These are phyloP conservation scores for Enhydra lutris DNA, from an alignment of 2,113 vertebrate genomes.

Conservation along the genomic window DNA sequence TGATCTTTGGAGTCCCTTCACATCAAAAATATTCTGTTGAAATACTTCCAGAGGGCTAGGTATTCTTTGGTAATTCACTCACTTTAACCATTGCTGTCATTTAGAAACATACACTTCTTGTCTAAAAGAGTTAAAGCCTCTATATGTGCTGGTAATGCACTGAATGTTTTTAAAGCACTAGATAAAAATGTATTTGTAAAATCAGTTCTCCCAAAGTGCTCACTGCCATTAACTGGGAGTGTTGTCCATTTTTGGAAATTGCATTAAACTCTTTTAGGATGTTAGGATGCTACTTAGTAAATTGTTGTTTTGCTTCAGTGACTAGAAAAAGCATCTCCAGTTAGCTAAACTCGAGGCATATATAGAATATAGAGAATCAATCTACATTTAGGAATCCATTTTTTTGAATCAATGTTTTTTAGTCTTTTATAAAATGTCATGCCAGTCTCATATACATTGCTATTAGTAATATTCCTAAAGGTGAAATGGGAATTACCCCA, in stretches of 20 bases:
- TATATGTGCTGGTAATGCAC: neutral
- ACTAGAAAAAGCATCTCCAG: neutral
- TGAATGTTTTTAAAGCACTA: conserved; percentile 21
- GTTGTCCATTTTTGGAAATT: conserved; percentile 30
- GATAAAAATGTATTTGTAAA: neutral
- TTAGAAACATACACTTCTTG: neutral
- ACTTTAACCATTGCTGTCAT: neutral
- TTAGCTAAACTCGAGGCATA: neutral
- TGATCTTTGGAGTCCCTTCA: neutral
- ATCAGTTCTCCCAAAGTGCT: neutral
- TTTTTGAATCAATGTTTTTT: neutral
- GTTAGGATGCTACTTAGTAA: conserved; percentile 28
- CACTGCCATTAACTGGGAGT: conserved; percentile 18
- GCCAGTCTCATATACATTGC: neutral
- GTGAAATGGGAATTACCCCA: neutral
- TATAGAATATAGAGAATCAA: neutral
- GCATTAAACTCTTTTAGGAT: conserved; percentile 34
- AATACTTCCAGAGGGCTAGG: neutral
- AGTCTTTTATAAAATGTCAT: neutral
- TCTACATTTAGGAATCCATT: neutral
- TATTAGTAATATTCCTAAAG: neutral
- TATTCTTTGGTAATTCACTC: neutral
- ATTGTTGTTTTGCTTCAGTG: neutral
- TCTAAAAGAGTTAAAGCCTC: conserved; percentile 28
- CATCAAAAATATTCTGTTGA: neutral